Percentiles rank a stretch among this genome's conserved stretches.
These are phyloP conservation scores for Drosophila busckii DNA, from an alignment of 1,140 invertebrate species.

Conservation along the genomic window DNA sequence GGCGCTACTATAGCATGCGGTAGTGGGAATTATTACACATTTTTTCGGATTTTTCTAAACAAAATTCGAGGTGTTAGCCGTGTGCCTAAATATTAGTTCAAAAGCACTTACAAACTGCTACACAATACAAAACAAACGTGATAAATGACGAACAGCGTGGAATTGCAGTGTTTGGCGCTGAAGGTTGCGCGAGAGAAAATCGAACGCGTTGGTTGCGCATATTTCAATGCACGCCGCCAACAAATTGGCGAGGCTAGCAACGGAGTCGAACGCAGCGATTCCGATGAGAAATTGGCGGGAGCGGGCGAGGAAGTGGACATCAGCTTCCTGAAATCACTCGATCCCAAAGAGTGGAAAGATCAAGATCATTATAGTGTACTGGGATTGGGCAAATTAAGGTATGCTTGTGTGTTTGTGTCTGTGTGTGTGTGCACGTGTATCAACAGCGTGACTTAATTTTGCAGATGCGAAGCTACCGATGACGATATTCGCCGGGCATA, in stretches of 20 bases:
- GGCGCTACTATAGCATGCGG: conserved; percentile 35
- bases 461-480: conserved; percentile 86
- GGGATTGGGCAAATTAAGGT: conserved; percentile 89
- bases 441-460: not conserved
- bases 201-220: conserved; percentile 78
- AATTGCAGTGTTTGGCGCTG: conserved; percentile 43
- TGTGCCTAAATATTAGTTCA: conserved; percentile 34
- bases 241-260: conserved; percentile 44
- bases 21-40: conserved; percentile 34
- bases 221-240: conserved; percentile 61
- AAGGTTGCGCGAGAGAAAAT: conserved; percentile 81
- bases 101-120: conserved; percentile 13
- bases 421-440: conserved; percentile 7
- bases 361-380: conserved; percentile 98
- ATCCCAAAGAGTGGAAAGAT: conserved; percentile 98
- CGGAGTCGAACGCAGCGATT: conserved; percentile 62
- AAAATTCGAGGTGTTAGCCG: conserved; percentile 34
- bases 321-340: conserved; percentile 90
- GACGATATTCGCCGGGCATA: conserved; percentile 96
- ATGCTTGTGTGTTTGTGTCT: not conserved
- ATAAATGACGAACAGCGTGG: conserved; percentile 42
- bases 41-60: conserved; percentile 23
- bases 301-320: conserved; percentile 88
- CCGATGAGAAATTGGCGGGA: conserved; percentile 60
- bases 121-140: conserved; percentile 4